Evolutionary conservation across 2,888 invertebrate species (phyloP).

Genomic region (Brenthis hecate): DNA sequence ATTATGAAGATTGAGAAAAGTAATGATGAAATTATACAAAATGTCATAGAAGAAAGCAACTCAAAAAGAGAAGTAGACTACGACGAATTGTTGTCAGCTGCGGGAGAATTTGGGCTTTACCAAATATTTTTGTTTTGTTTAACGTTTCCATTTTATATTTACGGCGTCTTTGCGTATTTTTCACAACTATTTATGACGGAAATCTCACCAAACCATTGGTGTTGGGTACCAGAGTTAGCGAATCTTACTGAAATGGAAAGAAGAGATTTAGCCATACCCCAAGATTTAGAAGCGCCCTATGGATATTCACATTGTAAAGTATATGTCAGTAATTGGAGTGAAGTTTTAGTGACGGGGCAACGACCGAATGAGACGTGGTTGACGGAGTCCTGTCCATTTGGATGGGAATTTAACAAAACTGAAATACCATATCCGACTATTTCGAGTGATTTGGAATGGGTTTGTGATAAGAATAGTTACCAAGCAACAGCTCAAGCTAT

Average conservation of each 20-base stretch:
- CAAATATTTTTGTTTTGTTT: conserved; percentile 56
- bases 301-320: conserved; percentile 61
- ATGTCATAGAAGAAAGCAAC: conserved; percentile 17
- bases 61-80: conserved; percentile 48
- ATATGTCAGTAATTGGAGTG: conserved; percentile 61
- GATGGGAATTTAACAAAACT: conserved; percentile 66
- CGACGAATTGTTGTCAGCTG: conserved; percentile 56
- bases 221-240: conserved; percentile 60
- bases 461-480: conserved; percentile 61
- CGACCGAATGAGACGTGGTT: conserved; percentile 51
- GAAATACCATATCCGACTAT: conserved; percentile 68
- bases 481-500: conserved; percentile 65
- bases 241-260: conserved; percentile 57
- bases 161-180: conserved; percentile 58
- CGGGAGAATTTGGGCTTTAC: conserved; percentile 64
- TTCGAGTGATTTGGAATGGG: conserved; percentile 64
- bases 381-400: conserved; percentile 52
- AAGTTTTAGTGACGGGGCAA: conserved; percentile 48
- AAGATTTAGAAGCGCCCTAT: conserved; percentile 48
- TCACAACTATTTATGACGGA: conserved; percentile 64
- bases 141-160: conserved; percentile 60
- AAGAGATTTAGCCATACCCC: conserved; percentile 55
- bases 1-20: neutral
- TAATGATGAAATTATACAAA: conserved; percentile 1
- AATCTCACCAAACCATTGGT: conserved; percentile 63